These are phyloP conservation scores for Prolemur simus DNA, from an alignment of 2,113 vertebrate species.

Conservation along the genomic window DNA sequence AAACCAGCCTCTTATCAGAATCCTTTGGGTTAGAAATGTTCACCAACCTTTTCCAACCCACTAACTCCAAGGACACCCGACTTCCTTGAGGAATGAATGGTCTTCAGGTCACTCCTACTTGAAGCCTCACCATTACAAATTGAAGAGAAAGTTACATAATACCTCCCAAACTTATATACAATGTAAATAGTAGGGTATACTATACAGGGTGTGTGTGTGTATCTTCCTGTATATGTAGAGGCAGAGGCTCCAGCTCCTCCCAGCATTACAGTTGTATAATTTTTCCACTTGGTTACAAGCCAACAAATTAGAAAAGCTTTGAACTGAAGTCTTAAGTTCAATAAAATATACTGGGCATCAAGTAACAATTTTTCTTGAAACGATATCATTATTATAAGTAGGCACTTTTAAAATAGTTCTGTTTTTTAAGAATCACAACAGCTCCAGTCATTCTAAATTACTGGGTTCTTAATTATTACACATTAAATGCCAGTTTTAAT, in stretches of 20 bases:
- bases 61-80: neutral
- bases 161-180: neutral
- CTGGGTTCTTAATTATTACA: neutral
- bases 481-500: conserved; percentile 15
- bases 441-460: neutral
- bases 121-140: neutral
- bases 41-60: neutral
- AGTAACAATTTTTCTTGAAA: conserved; percentile 7
- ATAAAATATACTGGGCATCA: neutral
- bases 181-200: neutral
- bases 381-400: conserved; percentile 26
- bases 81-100: neutral
- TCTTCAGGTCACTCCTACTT: neutral
- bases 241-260: neutral
- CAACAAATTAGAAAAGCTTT: neutral
- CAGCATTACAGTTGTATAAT: neutral
- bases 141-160: neutral
- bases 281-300: neutral
- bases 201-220: accelerated
- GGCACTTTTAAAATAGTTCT: neutral
- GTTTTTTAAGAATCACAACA: neutral
- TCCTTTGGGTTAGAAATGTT: neutral
- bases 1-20: neutral
- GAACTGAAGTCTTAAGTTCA: neutral
- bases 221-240: neutral